phyloP scores from a whole-genome alignment of 2,888 invertebrate genomes.

The Meandrusa payeni region DNA sequence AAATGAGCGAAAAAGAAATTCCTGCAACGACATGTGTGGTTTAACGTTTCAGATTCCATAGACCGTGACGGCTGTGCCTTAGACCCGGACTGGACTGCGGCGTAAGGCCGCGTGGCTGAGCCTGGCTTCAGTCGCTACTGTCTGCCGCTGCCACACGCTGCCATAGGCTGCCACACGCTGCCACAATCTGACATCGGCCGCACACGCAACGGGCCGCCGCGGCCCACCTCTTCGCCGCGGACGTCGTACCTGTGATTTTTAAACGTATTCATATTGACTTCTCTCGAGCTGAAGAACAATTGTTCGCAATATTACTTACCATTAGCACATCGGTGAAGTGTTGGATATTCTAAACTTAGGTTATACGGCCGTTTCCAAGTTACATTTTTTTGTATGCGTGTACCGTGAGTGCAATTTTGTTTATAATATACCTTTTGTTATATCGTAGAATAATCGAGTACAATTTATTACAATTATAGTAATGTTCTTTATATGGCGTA shows the following conservation, averaged over 20 bases:
- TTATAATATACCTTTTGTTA: conserved; percentile 48
- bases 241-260: conserved; percentile 52
- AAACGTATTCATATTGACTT: conserved; percentile 55
- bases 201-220: conserved; percentile 5
- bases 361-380: conserved; percentile 51
- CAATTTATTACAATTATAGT: conserved; percentile 63
- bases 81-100: conserved; percentile 38
- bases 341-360: conserved; percentile 69
- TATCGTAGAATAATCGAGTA: conserved; percentile 67
- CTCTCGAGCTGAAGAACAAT: conserved; percentile 53
- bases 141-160: conserved; percentile 20
- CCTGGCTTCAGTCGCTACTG: conserved; percentile 23
- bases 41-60: conserved; percentile 64
- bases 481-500: conserved; percentile 66
- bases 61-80: conserved; percentile 78
- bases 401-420: conserved; percentile 61
- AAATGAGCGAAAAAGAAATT: too few species aligned
- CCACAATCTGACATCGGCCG: background rate
- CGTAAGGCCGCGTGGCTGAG: conserved; percentile 39
- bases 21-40: too few species aligned
- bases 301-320: conserved; percentile 57
- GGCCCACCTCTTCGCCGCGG: conserved; percentile 7
- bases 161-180: conserved; percentile 21
- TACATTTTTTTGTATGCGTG: conserved; percentile 43
- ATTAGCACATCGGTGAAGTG: conserved; percentile 65